These are phyloP conservation scores for Chlorops oryzae DNA, from an alignment of 1,140 invertebrate genomes.

Conservation along the genomic window DNA sequence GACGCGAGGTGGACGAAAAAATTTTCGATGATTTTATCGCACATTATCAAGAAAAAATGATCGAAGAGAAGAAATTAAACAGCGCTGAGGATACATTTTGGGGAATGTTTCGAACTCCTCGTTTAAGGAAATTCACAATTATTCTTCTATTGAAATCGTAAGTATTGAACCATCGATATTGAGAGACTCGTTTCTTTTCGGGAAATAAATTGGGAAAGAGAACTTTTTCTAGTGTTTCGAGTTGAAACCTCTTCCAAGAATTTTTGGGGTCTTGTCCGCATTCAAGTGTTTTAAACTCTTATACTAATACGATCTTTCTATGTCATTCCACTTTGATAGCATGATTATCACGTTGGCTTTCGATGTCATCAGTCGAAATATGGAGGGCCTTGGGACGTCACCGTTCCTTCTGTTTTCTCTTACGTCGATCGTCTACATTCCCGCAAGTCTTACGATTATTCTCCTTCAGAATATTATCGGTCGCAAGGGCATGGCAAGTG, in stretches of 20 bases:
- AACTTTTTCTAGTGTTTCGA: too few relatives aligned
- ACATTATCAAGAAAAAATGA: conserved; percentile 28
- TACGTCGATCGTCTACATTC: conserved; percentile 51
- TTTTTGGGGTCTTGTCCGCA: not conserved
- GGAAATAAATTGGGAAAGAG: too few relatives aligned
- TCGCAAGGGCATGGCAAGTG: conserved; percentile 53
- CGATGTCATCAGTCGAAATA: conserved; percentile 57
- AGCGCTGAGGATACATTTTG: conserved; percentile 31
- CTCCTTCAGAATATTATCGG: conserved; percentile 54
- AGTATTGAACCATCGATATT: conserved; percentile 20
- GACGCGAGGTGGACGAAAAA: conserved; percentile 45
- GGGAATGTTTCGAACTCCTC: conserved; percentile 50
- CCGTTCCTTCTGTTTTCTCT: conserved; percentile 54
- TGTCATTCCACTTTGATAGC: conserved; percentile 32
- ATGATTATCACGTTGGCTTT: conserved; percentile 58
- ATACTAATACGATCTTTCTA: too few relatives aligned
- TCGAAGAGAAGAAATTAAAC: conserved; percentile 18
- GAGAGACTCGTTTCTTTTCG: too few relatives aligned
- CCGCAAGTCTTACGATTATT: conserved; percentile 53
- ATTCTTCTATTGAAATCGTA: conserved; percentile 57
- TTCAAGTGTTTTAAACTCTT: not conserved
- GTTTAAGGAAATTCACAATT: conserved; percentile 51
- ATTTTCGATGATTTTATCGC: conserved; percentile 47
- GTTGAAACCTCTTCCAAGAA: too few relatives aligned
- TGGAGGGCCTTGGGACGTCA: conserved; percentile 54